phyloP scores from a whole-genome alignment of 2,113 vertebrate species.

The Ia io region DNA sequence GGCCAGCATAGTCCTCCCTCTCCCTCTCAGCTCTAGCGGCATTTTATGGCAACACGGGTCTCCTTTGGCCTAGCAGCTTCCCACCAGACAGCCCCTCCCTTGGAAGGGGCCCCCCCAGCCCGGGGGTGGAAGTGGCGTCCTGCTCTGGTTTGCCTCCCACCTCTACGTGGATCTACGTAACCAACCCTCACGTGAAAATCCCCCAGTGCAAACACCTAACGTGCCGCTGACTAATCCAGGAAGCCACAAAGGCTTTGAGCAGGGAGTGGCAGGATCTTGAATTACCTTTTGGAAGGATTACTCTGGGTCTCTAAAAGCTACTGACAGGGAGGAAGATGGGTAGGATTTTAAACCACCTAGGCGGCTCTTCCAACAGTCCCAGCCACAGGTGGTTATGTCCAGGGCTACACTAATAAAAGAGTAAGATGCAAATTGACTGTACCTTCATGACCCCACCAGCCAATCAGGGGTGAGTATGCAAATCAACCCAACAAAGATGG shows the following conservation, averaged over 20 bases:
- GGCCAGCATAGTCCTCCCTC: background rate
- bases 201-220: background rate
- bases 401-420: background rate
- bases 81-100: background rate
- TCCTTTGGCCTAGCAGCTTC: background rate
- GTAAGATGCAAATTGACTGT: too few relatives aligned
- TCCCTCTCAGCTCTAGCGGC: background rate
- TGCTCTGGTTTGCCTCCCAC: background rate
- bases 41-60: background rate
- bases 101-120: background rate
- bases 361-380: background rate
- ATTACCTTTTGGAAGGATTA: background rate
- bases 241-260: background rate
- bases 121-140: background rate
- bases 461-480: too few relatives aligned
- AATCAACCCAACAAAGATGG: too few relatives aligned
- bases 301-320: background rate
- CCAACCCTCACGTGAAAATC: background rate
- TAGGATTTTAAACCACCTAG: background rate
- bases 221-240: background rate
- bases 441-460: too few relatives aligned
- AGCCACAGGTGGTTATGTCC: background rate
- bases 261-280: background rate
- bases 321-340: background rate
- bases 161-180: background rate